Conservation (phyloP, 1,140 invertebrate species). For the Lerema accius region DNA sequence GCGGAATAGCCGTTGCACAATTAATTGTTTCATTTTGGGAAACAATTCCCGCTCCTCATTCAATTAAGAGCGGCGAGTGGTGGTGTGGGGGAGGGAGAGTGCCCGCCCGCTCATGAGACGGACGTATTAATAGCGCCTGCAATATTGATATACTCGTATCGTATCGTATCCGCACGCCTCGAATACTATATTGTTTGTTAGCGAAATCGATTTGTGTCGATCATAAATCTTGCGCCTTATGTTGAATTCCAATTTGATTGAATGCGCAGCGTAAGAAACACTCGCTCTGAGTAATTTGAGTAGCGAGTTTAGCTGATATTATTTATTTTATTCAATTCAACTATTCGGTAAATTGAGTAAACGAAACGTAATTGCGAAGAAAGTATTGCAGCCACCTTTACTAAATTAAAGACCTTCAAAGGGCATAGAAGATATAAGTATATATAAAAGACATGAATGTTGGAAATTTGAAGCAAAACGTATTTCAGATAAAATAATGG, state of each 20-base stretch:
- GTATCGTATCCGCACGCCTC: constrained; percentile 76
- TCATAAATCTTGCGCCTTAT: constrained; percentile 82
- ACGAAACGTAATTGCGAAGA: constrained; percentile 6
- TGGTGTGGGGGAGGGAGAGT: constrained; percentile 52
- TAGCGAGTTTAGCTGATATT: constrained; percentile 27
- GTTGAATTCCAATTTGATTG: constrained; percentile 78
- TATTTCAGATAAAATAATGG: constrained; percentile 50
- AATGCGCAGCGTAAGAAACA: constrained; percentile 61
- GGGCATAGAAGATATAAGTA: no score
- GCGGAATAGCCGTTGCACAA: constrained; percentile 83
- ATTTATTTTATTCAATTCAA: constrained; percentile 24
- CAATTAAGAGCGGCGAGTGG: constrained; percentile 80
- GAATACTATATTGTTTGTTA: constrained; percentile 82
- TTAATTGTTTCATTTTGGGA: constrained; percentile 83
- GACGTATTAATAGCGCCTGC: constrained; percentile 81
- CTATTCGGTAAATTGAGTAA: constrained; percentile 8
- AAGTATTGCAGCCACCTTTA: background rate
- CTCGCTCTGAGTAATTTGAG: constrained; percentile 40
- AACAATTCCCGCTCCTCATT: constrained; percentile 83
- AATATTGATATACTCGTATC: constrained; percentile 82
- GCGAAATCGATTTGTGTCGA: constrained; percentile 81
- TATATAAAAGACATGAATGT: background rate
- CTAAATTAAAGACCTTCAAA: background rate
- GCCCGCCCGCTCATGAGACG: constrained; percentile 75
- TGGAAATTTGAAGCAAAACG: constrained; percentile 1